Conservation (phyloP, 2,888 invertebrate genomes). For the Coremacera marginata region DNA sequence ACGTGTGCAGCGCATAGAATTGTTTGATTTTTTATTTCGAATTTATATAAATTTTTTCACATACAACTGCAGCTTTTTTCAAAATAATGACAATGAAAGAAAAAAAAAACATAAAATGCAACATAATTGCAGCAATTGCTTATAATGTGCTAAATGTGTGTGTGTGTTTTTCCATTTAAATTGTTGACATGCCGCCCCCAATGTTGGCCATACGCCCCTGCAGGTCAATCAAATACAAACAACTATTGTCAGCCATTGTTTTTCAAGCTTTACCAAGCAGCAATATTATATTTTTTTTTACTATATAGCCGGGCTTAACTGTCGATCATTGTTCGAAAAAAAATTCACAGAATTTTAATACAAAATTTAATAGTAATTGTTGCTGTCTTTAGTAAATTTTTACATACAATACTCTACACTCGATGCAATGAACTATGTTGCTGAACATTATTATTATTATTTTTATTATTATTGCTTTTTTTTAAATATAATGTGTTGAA, state of each 20-base stretch:
- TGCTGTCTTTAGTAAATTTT: not conserved
- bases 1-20: constrained; percentile 6
- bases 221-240: no score
- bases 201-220: no score
- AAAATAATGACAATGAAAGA: not conserved
- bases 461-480: not conserved
- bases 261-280: no score
- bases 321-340: not conserved
- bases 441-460: no score
- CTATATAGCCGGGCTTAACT: no score
- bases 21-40: not conserved
- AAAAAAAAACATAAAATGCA: not conserved
- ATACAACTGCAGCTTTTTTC: not conserved
- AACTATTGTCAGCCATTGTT: no score
- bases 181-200: not conserved
- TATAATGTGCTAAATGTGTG: not conserved
- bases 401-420: not conserved
- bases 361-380: not conserved
- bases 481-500: constrained; percentile 16
- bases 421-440: no score
- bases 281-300: not conserved
- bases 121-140: constrained; percentile 18
- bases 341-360: constrained; percentile 15
- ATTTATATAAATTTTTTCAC: not conserved
- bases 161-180: not conserved